Conservation (phyloP, 1,140 invertebrate species). For the Drosophila hydei region DNA sequence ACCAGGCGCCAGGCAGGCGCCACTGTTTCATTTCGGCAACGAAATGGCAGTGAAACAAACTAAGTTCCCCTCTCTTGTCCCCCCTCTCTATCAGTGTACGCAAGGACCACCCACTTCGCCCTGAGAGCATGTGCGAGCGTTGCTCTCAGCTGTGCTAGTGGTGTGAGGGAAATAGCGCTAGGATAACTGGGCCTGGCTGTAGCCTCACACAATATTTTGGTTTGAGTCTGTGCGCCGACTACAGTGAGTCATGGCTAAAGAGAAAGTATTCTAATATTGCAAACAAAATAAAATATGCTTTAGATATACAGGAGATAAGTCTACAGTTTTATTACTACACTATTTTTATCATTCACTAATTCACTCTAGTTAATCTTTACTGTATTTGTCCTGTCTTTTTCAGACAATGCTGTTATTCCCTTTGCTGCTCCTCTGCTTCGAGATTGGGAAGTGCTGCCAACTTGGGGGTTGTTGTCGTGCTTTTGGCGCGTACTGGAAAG, state of each 20-base stretch:
- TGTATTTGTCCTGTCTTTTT: neutral
- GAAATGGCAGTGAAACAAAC: slow-evolving; percentile 75
- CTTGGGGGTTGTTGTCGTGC: slow-evolving; percentile 32
- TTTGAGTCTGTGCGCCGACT: slow-evolving; percentile 62
- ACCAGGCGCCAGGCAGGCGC: slow-evolving; percentile 75
- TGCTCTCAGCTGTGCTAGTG: slow-evolving; percentile 43
- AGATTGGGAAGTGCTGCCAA: neutral
- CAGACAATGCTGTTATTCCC: slow-evolving; percentile 10
- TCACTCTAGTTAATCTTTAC: neutral
- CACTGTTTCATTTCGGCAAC: slow-evolving; percentile 42
- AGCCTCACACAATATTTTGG: slow-evolving; percentile 37
- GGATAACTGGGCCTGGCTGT: slow-evolving; percentile 19
- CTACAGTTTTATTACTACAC: too few species aligned
- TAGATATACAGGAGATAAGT: too few species aligned
- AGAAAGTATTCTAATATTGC: neutral
- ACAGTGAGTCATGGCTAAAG: slow-evolving; percentile 6
- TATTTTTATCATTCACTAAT: neutral
- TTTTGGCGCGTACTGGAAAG: slow-evolving; percentile 52
- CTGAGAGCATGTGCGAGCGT: slow-evolving; percentile 3
- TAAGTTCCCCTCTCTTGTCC: neutral
- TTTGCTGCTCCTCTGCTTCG: neutral
- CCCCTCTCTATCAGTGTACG: slow-evolving; percentile 1
- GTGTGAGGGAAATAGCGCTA: slow-evolving; percentile 1
- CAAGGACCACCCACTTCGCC: neutral
- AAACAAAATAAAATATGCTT: too few species aligned